phyloP scores from a whole-genome alignment of 2,797 vertebrate genomes.

The Pangasius macronema region DNA sequence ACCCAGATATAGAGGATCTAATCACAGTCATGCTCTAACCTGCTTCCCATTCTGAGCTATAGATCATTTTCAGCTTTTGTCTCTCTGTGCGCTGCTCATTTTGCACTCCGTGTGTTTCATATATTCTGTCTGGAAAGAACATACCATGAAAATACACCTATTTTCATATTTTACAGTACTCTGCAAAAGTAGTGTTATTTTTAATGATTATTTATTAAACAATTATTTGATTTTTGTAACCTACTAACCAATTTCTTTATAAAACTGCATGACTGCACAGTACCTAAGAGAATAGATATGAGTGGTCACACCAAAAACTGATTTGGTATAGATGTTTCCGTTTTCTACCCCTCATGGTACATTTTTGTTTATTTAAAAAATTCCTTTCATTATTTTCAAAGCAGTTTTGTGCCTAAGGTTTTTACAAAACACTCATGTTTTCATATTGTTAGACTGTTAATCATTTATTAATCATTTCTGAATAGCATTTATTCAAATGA shows the following conservation, averaged over 20 bases:
- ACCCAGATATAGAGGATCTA: conserved; percentile 43
- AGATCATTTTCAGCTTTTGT: conserved; percentile 12
- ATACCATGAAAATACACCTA: background rate
- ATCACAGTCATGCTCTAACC: conserved; percentile 47
- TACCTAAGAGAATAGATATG: background rate
- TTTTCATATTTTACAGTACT: background rate
- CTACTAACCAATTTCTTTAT: background rate
- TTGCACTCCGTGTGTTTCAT: background rate
- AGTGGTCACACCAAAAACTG: background rate
- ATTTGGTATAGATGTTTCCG: background rate
- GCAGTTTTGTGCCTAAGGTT: background rate
- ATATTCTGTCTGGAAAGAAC: background rate
- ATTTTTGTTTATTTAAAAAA: background rate
- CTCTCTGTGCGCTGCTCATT: background rate
- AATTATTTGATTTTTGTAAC: background rate
- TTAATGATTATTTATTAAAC: background rate
- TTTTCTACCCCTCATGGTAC: background rate
- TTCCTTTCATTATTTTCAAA: background rate
- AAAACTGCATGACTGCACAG: background rate
- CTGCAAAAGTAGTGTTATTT: background rate
- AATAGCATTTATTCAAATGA: background rate
- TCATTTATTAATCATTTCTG: background rate
- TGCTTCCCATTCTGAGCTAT: conserved; percentile 29
- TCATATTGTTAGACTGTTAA: background rate
- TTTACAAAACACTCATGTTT: background rate